These are phyloP conservation scores for Dendrolimus punctatus DNA, from an alignment of 1,140 invertebrate species.

Conservation along the genomic window DNA sequence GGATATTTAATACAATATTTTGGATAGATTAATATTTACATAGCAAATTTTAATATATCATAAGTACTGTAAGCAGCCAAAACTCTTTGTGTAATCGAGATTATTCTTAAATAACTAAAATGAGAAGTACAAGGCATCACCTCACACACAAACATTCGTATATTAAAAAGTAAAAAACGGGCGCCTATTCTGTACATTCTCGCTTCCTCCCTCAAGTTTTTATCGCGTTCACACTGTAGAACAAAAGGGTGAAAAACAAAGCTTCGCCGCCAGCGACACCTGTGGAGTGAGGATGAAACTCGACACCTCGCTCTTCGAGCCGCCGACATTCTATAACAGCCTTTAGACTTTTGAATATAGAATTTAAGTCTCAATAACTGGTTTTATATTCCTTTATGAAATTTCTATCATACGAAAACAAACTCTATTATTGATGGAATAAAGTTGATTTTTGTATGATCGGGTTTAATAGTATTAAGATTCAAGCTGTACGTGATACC, in stretches of 20 bases:
- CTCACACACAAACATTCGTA: constrained; percentile 1
- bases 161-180: constrained; percentile 7
- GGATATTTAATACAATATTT: too few species aligned
- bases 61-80: too few species aligned
- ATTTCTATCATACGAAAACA: background rate
- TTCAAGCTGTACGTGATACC: constrained; percentile 58
- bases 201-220: constrained; percentile 52
- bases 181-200: constrained; percentile 39
- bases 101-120: background rate
- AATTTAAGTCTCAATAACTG: background rate
- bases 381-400: background rate
- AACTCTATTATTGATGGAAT: constrained; percentile 6
- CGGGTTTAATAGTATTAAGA: constrained; percentile 39
- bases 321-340: constrained; percentile 4
- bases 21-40: too few species aligned
- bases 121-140: constrained; percentile 2
- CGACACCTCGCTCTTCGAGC: constrained; percentile 31
- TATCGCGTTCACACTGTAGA: constrained; percentile 62
- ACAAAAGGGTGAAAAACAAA: constrained; percentile 60
- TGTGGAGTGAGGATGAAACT: constrained; percentile 64
- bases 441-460: constrained; percentile 19
- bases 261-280: constrained; percentile 59
- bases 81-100: too few species aligned
- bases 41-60: too few species aligned
- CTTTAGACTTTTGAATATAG: constrained; percentile 2